phyloP scores from a whole-genome alignment of 2,113 vertebrate species.

The Oncorhynchus masou region DNA sequence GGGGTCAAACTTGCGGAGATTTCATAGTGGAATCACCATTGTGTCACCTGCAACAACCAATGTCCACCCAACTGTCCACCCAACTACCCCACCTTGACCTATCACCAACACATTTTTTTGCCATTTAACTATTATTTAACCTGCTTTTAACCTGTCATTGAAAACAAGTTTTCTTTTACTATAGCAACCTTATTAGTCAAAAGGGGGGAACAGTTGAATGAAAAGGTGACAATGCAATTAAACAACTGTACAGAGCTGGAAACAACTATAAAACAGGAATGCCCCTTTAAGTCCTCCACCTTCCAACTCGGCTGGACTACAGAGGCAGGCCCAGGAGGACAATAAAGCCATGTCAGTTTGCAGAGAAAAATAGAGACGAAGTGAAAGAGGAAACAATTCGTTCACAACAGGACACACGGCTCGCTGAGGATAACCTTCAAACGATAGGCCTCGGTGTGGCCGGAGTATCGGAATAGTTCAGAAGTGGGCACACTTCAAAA shows the following conservation, averaged over 20 bases:
- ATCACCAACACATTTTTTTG: no score
- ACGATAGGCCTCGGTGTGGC: conserved; percentile 77
- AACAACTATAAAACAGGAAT: no score
- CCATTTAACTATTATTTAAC: no score
- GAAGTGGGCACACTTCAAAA: conserved; percentile 96
- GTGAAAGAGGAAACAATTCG: conserved; percentile 94
- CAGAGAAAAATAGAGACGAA: conserved; percentile 80
- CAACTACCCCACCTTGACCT: background rate
- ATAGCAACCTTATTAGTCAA: no score
- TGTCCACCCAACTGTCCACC: conserved; percentile 10
- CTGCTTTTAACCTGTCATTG: no score
- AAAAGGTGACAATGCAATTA: no score
- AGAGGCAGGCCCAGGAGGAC: conserved; percentile 58
- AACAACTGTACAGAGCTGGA: no score
- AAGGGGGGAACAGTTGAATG: no score
- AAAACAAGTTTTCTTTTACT: no score
- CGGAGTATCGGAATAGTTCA: conserved; percentile 86
- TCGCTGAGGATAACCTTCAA: conserved; percentile 94
- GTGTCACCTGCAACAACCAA: conserved; percentile 59
- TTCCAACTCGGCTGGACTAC: conserved; percentile 19
- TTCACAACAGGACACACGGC: conserved; percentile 88
- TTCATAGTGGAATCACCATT: conserved; percentile 44
- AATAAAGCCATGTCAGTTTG: conserved; percentile 83
- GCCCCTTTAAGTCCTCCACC: no score
- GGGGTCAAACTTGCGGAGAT: conserved; percentile 65